phyloP scores from a whole-genome alignment of 2,888 invertebrate species.

The Atrina japonica region DNA sequence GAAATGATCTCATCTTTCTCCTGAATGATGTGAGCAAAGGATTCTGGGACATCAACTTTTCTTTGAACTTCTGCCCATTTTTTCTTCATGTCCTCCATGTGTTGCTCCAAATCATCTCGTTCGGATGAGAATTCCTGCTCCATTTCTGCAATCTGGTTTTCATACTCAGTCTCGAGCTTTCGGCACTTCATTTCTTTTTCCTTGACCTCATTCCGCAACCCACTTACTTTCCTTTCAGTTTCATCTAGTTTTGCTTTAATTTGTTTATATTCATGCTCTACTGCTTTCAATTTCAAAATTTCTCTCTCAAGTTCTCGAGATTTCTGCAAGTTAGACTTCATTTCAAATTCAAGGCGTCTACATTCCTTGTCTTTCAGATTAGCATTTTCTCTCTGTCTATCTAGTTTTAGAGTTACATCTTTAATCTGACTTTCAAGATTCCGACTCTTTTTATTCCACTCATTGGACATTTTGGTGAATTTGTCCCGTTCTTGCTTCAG shows the following conservation, averaged over 20 bases:
- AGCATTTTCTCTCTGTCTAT: slow-evolving; percentile 65
- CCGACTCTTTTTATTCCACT: slow-evolving; percentile 71
- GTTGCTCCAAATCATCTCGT: slow-evolving; percentile 72
- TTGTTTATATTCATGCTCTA: slow-evolving; percentile 71
- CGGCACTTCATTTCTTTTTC: slow-evolving; percentile 66
- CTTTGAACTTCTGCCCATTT: slow-evolving; percentile 90
- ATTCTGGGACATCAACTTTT: slow-evolving; percentile 81
- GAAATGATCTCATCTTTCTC: slow-evolving; percentile 93
- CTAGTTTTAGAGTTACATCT: slow-evolving; percentile 68
- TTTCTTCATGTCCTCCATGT: slow-evolving; percentile 88
- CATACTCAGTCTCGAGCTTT: slow-evolving; percentile 67
- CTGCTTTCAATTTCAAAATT: slow-evolving; percentile 72
- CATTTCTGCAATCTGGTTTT: slow-evolving; percentile 68
- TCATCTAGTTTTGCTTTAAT: slow-evolving; percentile 71
- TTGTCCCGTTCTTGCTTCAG: slow-evolving; percentile 74
- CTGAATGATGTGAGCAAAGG: slow-evolving; percentile 85
- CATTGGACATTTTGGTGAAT: slow-evolving; percentile 69
- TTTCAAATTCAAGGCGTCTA: slow-evolving; percentile 66
- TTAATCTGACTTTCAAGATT: slow-evolving; percentile 69
- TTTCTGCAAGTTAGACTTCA: slow-evolving; percentile 65
- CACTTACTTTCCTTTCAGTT: slow-evolving; percentile 55
- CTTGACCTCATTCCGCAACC: slow-evolving; percentile 55
- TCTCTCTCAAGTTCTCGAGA: slow-evolving; percentile 71
- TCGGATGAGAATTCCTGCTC: slow-evolving; percentile 77
- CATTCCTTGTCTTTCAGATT: slow-evolving; percentile 70